Conservation (phyloP, 2,113 vertebrate species). For the Sitta europaea region DNA sequence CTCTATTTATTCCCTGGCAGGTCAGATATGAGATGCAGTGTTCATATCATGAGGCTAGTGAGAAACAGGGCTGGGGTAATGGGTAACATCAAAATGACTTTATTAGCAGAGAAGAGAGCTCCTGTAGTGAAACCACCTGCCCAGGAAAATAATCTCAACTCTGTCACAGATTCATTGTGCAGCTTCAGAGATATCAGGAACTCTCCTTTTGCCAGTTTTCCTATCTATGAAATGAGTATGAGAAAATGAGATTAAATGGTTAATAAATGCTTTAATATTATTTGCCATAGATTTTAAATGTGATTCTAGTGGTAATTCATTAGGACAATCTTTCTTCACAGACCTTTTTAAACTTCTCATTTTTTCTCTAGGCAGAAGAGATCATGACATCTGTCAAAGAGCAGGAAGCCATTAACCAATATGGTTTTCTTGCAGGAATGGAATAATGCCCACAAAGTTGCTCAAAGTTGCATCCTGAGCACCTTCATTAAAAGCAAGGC, state of each 20-base stretch:
- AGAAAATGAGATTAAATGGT: background rate
- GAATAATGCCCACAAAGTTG: constrained; percentile 71
- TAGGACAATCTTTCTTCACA: background rate
- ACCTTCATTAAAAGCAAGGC: constrained; percentile 78
- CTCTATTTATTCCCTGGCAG: constrained; percentile 11
- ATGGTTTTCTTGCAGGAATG: constrained; percentile 79
- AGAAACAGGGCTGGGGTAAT: background rate
- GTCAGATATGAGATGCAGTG: background rate
- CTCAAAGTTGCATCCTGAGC: constrained; percentile 67
- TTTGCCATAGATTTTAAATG: background rate
- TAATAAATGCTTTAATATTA: background rate
- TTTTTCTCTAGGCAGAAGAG: background rate
- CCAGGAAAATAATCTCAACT: background rate
- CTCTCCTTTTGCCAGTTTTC: background rate
- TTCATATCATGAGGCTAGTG: background rate
- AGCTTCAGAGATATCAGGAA: background rate
- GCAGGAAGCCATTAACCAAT: constrained; percentile 70
- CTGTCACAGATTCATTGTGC: background rate
- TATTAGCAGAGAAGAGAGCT: constrained; percentile 4
- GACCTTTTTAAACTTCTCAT: background rate
- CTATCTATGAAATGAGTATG: background rate
- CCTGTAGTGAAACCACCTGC: background rate
- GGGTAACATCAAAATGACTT: constrained; percentile 25
- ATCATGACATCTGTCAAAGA: constrained; percentile 73
- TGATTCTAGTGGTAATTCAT: background rate